Percentiles rank a stretch among this genome's conserved stretches.
These are phyloP conservation scores for Cyclophora punctaria DNA, from an alignment of 2,888 invertebrate genomes.

Conservation along the genomic window DNA sequence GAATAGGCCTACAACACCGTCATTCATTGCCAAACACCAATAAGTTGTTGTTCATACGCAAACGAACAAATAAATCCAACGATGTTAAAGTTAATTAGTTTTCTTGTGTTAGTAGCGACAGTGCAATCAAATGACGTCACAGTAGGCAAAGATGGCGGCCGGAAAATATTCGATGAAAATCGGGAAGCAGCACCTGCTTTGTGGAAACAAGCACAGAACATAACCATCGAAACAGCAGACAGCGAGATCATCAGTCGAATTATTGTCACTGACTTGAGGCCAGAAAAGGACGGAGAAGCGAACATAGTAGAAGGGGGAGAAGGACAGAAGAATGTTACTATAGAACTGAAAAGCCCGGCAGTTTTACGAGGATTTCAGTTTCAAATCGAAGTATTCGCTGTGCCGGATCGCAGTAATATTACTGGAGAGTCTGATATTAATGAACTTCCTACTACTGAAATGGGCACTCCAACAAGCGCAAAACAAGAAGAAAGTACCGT, in stretches of 20 bases:
- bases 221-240: slow-evolving; percentile 41
- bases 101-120: no score
- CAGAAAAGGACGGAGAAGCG: slow-evolving; percentile 55
- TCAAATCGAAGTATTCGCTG: slow-evolving; percentile 44
- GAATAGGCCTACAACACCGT: slow-evolving; percentile 11
- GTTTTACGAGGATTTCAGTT: slow-evolving; percentile 55
- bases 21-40: slow-evolving; percentile 25
- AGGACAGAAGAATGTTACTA: slow-evolving; percentile 49
- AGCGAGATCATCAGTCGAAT: slow-evolving; percentile 47
- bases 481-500: no score
- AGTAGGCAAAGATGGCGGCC: slow-evolving; percentile 38
- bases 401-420: slow-evolving; percentile 14
- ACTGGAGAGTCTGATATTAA: no score
- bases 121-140: slow-evolving; percentile 34
- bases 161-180: slow-evolving; percentile 44
- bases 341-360: slow-evolving; percentile 58
- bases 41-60: slow-evolving; percentile 9
- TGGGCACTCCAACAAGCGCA: no score
- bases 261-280: slow-evolving; percentile 45
- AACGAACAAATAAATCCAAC: background rate
- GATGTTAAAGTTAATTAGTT: no score
- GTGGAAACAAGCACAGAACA: slow-evolving; percentile 44
- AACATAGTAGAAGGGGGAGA: slow-evolving; percentile 51
- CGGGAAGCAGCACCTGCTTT: slow-evolving; percentile 50
- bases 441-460: no score